Evolutionary conservation across 2,113 vertebrate species (phyloP), one percentile per base, ranked within the genome.

Genomic region (Eurystomus gularis): DNA sequence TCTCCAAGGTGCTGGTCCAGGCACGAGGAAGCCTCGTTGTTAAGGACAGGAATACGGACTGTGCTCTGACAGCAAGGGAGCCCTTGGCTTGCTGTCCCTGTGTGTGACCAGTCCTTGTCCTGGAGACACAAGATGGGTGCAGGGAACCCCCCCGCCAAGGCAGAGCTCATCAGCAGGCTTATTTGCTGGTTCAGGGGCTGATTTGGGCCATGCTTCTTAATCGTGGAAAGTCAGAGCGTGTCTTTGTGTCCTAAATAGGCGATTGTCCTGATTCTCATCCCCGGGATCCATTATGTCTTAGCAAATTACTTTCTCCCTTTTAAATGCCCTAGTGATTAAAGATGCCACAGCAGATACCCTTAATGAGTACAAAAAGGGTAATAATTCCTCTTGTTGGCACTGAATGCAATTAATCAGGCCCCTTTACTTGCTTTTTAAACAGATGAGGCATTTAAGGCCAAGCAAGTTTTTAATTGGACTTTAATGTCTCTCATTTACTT

Each of bases 381-480:
- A 93, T 97, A 97, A 91, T 90, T 97, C 94, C 86, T 95, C 89
- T 92, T 90, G 84, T 93, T 97, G 91, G 82, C 92, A 65, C 92
- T 51, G 52, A 94, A 94, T 90, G 81, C 95, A 96, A 96, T 97
- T 96, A 96, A 97, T 96, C 95, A 93, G 73, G 40, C 92, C 89
- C 84, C 77, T 94, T 94, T 93, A 87, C 88, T 95, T 96, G 90
- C 93, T 86, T 87, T 97, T 94, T 89, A 93, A 87, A 95, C 87
- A 90, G 86, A 91, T 91, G 94, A 96, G 94, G 86, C 93, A 75
- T 92, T 92, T 91, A 94, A 85, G 94, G 86, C 83, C 86, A 81
- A 95, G 95, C 92, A 95, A 94, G 94, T 96, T 92, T 93, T 95
- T 96, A 96, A 96, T 95, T 97, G 95, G 91, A 96, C 90, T 95